phyloP scores from a whole-genome alignment of 2,888 invertebrate genomes.

The Bembecia ichneumoniformis region DNA sequence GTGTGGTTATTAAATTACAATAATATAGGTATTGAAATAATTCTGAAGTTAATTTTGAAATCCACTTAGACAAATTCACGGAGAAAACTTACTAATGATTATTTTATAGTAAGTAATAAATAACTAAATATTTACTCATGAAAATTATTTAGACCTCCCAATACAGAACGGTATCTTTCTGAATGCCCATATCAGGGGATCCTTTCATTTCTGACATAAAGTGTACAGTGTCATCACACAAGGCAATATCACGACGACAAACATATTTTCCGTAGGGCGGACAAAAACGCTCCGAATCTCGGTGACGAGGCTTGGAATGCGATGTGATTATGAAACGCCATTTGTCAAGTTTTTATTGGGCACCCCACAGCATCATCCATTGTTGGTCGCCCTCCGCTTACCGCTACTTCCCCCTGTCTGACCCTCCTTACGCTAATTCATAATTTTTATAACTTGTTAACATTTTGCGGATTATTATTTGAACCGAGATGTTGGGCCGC shows the following conservation, averaged over 20 bases:
- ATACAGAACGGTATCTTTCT: no score
- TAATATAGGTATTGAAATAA: no score
- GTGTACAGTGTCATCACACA: constrained; percentile 14
- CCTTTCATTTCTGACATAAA: not conserved
- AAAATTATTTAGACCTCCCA: no score
- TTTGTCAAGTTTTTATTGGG: constrained; percentile 73
- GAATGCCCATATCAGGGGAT: no score
- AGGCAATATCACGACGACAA: constrained; percentile 32
- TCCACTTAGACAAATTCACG: no score
- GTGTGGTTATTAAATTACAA: no score
- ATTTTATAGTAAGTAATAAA: no score
- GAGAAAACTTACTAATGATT: no score
- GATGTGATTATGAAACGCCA: constrained; percentile 68
- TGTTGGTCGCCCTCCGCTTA: constrained; percentile 33
- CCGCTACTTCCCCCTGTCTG: constrained; percentile 23
- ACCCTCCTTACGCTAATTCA: constrained; percentile 62
- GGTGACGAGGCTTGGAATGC: constrained; percentile 63
- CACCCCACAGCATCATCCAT: constrained; percentile 54
- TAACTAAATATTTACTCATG: no score
- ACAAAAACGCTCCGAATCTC: constrained; percentile 37
- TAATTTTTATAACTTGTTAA: constrained; percentile 70
- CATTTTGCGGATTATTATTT: constrained; percentile 37
- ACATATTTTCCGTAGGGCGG: constrained; percentile 47
- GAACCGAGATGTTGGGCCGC: constrained; percentile 13
- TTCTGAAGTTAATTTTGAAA: no score